A percentile compares a stretch with the other conserved stretches of the same genome.
These are phyloP conservation scores for Hexactinellida sp. DNA, from an alignment of 37 sponge, comb jelly and placozoan genomes.

Conservation along the genomic window DNA sequence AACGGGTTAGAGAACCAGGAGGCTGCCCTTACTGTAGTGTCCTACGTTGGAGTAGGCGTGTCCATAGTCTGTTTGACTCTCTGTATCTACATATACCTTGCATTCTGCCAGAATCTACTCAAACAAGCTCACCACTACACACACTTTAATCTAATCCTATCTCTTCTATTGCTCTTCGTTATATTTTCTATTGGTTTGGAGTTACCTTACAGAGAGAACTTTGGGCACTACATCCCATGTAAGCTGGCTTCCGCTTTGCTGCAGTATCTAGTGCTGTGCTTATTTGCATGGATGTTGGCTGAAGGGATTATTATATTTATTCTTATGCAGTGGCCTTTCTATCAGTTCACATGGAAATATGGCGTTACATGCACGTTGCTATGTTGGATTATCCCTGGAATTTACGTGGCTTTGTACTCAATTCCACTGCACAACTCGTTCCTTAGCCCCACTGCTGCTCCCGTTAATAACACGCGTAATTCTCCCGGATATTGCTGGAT, in stretches of 20 bases:
- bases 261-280: background rate
- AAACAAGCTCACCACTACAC: background rate
- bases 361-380: background rate
- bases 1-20: background rate
- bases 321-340: background rate
- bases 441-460: background rate
- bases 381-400: background rate
- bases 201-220: background rate
- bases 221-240: conserved; percentile 4
- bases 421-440: background rate
- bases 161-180: background rate
- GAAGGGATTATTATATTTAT: background rate
- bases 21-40: background rate
- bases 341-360: background rate
- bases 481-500: conserved; percentile 6
- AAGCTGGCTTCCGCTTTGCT: background rate
- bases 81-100: background rate
- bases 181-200: background rate
- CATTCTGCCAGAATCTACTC: background rate
- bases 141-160: background rate
- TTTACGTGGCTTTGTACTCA: background rate
- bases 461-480: background rate
- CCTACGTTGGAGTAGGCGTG: background rate
- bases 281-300: background rate
- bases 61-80: background rate